Conservation (phyloP, 2,113 vertebrate genomes). For the Dryoscopus gambensis region DNA sequence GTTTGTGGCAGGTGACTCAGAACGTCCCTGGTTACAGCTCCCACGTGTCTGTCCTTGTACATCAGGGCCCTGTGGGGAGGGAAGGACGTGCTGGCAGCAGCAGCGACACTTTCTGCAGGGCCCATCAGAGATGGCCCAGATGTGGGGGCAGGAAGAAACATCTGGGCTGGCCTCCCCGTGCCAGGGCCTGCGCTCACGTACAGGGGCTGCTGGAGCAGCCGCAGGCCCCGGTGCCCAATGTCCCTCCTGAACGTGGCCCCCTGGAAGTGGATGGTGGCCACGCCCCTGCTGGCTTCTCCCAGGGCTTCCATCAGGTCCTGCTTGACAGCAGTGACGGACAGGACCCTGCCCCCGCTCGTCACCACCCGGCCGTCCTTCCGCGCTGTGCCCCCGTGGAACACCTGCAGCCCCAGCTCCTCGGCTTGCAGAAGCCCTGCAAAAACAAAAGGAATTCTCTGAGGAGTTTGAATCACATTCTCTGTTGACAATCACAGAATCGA, state of each 20-base stretch:
- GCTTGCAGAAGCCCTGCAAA: slow-evolving; percentile 75
- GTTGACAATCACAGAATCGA: neutral
- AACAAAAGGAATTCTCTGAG: neutral
- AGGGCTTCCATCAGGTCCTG: slow-evolving; percentile 77
- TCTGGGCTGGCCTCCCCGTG: neutral
- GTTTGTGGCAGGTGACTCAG: slow-evolving; percentile 59
- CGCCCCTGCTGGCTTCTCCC: slow-evolving; percentile 75
- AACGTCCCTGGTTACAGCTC: slow-evolving; percentile 30
- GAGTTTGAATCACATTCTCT: neutral
- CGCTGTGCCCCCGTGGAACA: slow-evolving; percentile 83
- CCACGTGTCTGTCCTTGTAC: slow-evolving; percentile 77
- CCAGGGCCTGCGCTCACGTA: slow-evolving; percentile 66
- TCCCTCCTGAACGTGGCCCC: slow-evolving; percentile 81
- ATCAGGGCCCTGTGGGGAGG: slow-evolving; percentile 69
- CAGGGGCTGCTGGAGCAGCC: slow-evolving; percentile 75
- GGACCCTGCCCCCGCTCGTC: slow-evolving; percentile 81
- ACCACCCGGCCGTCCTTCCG: slow-evolving; percentile 76
- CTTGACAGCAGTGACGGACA: slow-evolving; percentile 78
- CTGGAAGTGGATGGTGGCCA: slow-evolving; percentile 73
- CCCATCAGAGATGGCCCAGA: neutral
- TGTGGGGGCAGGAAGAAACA: neutral
- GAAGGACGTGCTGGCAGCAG: neutral
- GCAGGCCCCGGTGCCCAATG: slow-evolving; percentile 77
- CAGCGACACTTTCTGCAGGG: neutral
- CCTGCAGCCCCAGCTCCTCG: slow-evolving; percentile 74